Conservation (phyloP, 1,140 invertebrate species). For the Diploscapter pachys region DNA sequence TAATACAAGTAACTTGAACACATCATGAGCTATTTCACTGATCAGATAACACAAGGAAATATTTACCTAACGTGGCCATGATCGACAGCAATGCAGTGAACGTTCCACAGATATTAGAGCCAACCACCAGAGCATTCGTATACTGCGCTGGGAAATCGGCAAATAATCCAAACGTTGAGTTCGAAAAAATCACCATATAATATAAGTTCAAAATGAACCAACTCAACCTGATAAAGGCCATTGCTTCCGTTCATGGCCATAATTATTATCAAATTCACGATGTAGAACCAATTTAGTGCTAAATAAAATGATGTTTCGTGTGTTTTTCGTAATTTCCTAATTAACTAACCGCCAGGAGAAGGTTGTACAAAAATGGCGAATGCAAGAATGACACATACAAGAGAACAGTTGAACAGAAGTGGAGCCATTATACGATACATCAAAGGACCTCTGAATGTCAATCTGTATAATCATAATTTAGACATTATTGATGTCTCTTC, state of each 20-base stretch:
- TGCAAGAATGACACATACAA: too few species aligned
- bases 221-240: constrained; percentile 5
- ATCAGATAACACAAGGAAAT: not conserved
- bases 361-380: too few species aligned
- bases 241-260: constrained; percentile 19
- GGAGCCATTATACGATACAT: not conserved
- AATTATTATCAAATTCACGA: constrained; percentile 6
- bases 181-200: constrained; percentile 5
- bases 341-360: too few species aligned
- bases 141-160: constrained; percentile 33
- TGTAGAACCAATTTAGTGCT: constrained; percentile 19
- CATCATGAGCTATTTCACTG: too few species aligned
- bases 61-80: constrained; percentile 15
- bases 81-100: constrained; percentile 27
- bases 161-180: constrained; percentile 24
- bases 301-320: not conserved
- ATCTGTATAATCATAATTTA: not conserved
- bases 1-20: too few species aligned
- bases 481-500: not conserved
- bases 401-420: too few species aligned
- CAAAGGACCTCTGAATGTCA: not conserved
- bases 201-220: not conserved
- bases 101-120: constrained; percentile 32
- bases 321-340: too few species aligned
- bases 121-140: constrained; percentile 32